Evolutionary conservation across 2,113 vertebrate genomes (phyloP).

Genomic region (Gymnogyps californianus): DNA sequence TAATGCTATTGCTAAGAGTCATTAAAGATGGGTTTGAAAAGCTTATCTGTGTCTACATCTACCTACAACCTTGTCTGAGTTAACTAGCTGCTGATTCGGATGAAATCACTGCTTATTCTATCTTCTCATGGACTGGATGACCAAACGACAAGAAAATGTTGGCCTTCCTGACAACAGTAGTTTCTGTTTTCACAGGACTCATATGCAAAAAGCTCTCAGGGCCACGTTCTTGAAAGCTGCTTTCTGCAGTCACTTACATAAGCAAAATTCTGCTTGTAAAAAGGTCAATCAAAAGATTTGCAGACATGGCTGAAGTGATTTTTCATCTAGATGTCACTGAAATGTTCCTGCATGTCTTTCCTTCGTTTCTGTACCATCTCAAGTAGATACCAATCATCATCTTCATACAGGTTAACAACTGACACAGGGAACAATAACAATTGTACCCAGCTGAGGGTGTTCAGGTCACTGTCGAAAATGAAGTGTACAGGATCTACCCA

Average conservation of each 20-base stretch:
- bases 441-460: fast-evolving
- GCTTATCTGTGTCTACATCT: neutral
- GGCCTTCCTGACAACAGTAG: neutral
- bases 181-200: neutral
- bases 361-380: neutral
- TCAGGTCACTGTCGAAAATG: neutral
- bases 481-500: neutral
- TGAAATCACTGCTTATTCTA: neutral
- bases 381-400: neutral
- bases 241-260: neutral
- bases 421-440: neutral
- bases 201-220: neutral
- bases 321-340: neutral
- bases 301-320: neutral
- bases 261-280: neutral
- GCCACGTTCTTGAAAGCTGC: neutral
- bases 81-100: neutral
- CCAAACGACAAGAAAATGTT: neutral
- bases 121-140: neutral
- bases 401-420: neutral
- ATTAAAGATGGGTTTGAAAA: neutral
- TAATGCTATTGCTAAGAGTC: neutral
- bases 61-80: neutral
- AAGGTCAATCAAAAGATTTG: neutral
- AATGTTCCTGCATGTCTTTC: neutral